Conservation (phyloP, 2,888 invertebrate genomes). For the Spilosoma lubricipeda region DNA sequence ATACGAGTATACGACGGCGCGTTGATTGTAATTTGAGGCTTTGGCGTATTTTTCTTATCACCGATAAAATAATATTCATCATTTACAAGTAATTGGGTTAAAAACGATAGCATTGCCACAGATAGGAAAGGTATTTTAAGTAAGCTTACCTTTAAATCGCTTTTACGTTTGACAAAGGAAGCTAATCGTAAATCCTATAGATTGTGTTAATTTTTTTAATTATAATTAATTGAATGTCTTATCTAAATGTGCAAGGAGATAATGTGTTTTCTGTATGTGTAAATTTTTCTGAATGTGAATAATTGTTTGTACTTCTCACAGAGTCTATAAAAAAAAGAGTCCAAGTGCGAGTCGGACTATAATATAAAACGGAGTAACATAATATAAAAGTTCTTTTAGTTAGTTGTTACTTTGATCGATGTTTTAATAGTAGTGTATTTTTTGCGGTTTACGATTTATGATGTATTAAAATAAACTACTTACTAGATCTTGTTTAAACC, state of each 20-base stretch:
- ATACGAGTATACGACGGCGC: constrained; percentile 45
- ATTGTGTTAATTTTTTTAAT: neutral
- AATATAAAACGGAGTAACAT: too few relatives aligned
- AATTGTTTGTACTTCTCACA: too few relatives aligned
- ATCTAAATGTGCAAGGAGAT: neutral
- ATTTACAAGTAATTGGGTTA: constrained; percentile 79
- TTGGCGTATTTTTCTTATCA: constrained; percentile 56
- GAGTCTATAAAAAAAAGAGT: too few relatives aligned
- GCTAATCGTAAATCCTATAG: constrained; percentile 7
- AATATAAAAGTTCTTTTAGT: too few relatives aligned
- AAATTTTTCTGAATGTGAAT: neutral
- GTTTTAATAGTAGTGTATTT: too few relatives aligned
- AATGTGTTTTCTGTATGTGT: neutral
- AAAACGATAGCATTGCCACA: constrained; percentile 48
- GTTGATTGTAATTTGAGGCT: constrained; percentile 60
- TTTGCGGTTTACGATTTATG: too few relatives aligned
- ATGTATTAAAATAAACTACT: too few relatives aligned
- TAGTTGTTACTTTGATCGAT: too few relatives aligned
- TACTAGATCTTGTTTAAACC: too few relatives aligned
- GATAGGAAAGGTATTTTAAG: constrained; percentile 33
- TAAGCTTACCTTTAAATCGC: constrained; percentile 6
- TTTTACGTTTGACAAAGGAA: constrained; percentile 1
- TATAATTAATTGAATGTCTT: neutral
- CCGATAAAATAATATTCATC: constrained; percentile 63
- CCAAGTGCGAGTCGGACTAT: too few relatives aligned